phyloP scores from a whole-genome alignment of 2,888 invertebrate species.

The Caenorhabditis zanzibari region DNA sequence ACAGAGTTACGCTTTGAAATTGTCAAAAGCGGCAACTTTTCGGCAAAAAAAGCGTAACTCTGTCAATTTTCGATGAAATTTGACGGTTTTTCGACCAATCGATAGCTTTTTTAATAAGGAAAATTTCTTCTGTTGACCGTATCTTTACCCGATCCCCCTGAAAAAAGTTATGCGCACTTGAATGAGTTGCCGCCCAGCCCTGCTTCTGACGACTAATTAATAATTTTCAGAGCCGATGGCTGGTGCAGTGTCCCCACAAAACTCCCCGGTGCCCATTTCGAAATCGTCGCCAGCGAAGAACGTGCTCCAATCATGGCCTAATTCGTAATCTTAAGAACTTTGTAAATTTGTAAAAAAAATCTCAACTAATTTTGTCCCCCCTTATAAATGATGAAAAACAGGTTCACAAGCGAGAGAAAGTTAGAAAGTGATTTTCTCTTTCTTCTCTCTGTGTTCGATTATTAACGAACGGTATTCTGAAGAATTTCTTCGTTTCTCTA shows the following conservation, averaged over 20 bases:
- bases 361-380: not conserved
- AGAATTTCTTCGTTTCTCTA: not conserved
- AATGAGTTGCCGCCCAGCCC: too few relatives aligned
- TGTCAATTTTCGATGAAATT: too few relatives aligned
- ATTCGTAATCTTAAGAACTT: not conserved
- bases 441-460: constrained; percentile 4
- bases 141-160: too few relatives aligned
- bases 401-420: constrained; percentile 17
- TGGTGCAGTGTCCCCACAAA: constrained; percentile 60
- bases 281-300: constrained; percentile 49
- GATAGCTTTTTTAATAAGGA: too few relatives aligned
- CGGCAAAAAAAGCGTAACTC: too few relatives aligned
- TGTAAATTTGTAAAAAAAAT: not conserved
- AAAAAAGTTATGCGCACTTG: too few relatives aligned
- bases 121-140: too few relatives aligned
- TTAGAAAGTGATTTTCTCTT: not conserved
- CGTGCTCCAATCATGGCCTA: constrained; percentile 14
- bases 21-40: too few relatives aligned
- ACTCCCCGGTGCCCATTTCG: constrained; percentile 59
- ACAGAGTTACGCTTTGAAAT: too few relatives aligned
- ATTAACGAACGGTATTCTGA: not conserved
- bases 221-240: constrained; percentile 66
- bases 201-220: too few relatives aligned
- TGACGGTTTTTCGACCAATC: too few relatives aligned
- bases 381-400: constrained; percentile 6